A percentile compares a stretch with the other conserved stretches of the same genome.
These are phyloP conservation scores for Drosophila nigricruria DNA, from an alignment of 2,888 invertebrate species.

Conservation along the genomic window DNA sequence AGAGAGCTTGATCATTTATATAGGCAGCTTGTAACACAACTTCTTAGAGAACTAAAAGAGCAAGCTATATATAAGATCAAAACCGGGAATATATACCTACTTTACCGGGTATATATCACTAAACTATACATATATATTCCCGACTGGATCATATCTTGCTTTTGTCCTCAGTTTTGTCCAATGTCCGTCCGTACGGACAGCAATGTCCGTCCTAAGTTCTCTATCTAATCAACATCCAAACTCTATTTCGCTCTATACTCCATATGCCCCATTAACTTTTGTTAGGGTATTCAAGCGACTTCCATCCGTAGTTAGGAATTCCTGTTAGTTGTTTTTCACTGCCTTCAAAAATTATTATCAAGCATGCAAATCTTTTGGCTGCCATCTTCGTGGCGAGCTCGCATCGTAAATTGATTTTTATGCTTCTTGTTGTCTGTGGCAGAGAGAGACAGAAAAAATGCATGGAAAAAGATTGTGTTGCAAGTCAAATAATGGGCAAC, in stretches of 20 bases:
- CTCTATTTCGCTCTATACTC: not conserved
- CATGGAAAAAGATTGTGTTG: conserved; percentile 3
- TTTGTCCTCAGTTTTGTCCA: too few species aligned
- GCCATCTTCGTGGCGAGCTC: conserved; percentile 49
- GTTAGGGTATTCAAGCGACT: conserved; percentile 11
- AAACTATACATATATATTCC: too few species aligned
- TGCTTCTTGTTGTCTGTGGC: conserved; percentile 68
- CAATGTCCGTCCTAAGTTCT: too few species aligned
- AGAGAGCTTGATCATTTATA: not conserved
- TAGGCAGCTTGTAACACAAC: not conserved
- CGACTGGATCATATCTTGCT: too few species aligned
- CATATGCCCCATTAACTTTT: not conserved
- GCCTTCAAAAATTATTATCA: conserved; percentile 80
- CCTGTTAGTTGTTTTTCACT: conserved; percentile 11
- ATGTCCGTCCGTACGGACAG: too few species aligned
- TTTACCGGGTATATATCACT: too few species aligned
- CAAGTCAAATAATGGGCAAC: conserved; percentile 45
- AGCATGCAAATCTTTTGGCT: conserved; percentile 78
- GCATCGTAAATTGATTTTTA: conserved; percentile 81
- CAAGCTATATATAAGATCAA: not conserved
- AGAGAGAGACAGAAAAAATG: not conserved
- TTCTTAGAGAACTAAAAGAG: not conserved
- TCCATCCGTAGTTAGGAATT: not conserved
- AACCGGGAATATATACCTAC: not conserved
- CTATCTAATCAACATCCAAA: not conserved